phyloP scores from a whole-genome alignment of 2,113 vertebrate species.

The Donacobius atricapilla region DNA sequence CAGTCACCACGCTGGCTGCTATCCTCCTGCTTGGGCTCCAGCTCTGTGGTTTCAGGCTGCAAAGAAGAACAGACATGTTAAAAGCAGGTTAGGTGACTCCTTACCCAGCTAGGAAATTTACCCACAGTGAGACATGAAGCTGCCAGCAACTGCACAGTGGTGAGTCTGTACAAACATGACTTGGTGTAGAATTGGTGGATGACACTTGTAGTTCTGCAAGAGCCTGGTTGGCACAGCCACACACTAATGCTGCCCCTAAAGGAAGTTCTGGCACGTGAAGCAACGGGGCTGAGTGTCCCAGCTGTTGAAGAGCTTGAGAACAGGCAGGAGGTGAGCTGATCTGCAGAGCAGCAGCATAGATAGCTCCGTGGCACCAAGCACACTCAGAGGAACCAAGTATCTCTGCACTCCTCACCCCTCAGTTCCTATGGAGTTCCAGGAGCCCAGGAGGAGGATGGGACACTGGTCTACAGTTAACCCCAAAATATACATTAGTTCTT shows the following conservation, averaged over 20 bases:
- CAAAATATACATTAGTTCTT: background rate
- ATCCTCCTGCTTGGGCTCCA: constrained; percentile 73
- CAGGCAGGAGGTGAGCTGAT: background rate
- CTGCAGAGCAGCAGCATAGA: background rate
- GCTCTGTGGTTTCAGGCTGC: constrained; percentile 73
- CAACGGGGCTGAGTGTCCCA: background rate
- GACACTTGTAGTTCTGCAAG: background rate
- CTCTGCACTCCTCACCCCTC: background rate
- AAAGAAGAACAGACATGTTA: background rate
- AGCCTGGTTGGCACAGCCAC: background rate
- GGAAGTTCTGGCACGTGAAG: background rate
- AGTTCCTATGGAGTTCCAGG: background rate
- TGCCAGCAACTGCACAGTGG: background rate
- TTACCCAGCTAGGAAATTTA: background rate
- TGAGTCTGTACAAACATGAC: background rate
- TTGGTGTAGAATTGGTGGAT: background rate
- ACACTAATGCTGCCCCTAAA: background rate
- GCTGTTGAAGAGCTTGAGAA: background rate
- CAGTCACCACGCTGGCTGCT: constrained; percentile 57
- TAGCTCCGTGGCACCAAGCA: background rate
- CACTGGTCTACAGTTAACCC: background rate
- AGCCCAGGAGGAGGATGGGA: background rate
- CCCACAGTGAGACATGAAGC: background rate
- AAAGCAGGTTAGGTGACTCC: background rate
- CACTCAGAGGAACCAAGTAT: background rate